A percentile compares a stretch with the other conserved stretches of the same genome.
Conservation (phyloP, 2,888 invertebrate genomes). For the Volucella inanis region DNA sequence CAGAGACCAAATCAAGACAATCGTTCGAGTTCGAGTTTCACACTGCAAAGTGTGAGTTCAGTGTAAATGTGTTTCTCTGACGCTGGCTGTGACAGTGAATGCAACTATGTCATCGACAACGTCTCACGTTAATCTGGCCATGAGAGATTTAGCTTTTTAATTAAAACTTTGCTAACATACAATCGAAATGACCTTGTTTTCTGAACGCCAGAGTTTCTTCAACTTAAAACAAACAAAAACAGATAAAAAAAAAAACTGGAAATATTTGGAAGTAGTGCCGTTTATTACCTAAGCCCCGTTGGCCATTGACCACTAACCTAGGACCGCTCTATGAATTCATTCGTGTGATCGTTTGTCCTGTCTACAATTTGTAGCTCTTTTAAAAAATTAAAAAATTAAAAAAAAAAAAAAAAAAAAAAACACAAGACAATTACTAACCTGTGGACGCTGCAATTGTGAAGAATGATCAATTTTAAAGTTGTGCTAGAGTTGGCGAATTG, state of each 20-base stretch:
- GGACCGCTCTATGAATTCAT: conserved; percentile 14
- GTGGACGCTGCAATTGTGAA: conserved; percentile 53
- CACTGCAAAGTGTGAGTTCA: too few species aligned
- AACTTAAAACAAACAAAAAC: conserved; percentile 40
- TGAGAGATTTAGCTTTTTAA: conserved; percentile 25
- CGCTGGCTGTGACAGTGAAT: too few species aligned
- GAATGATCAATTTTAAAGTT: conserved; percentile 34
- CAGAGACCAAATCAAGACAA: too few species aligned
- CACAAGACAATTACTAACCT: conserved; percentile 38
- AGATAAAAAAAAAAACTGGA: too few species aligned
- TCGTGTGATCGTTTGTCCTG: background rate
- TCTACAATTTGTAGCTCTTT: conserved; percentile 3
- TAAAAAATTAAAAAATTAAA: background rate
- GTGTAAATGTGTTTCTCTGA: too few species aligned
- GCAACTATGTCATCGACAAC: too few species aligned
- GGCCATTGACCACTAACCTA: too few species aligned
- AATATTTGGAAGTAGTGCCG: too few species aligned
- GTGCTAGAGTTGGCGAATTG: conserved; percentile 29
- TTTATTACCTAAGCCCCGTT: conserved; percentile 25
- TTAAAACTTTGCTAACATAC: conserved; percentile 26
- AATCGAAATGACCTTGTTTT: conserved; percentile 60
- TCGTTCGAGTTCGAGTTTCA: too few species aligned
- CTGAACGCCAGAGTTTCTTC: conserved; percentile 44
- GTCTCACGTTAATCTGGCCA: background rate
- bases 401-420: background rate